Evolutionary conservation across 1,140 invertebrate species (phyloP).

Genomic region (Heterodera schachtii): DNA sequence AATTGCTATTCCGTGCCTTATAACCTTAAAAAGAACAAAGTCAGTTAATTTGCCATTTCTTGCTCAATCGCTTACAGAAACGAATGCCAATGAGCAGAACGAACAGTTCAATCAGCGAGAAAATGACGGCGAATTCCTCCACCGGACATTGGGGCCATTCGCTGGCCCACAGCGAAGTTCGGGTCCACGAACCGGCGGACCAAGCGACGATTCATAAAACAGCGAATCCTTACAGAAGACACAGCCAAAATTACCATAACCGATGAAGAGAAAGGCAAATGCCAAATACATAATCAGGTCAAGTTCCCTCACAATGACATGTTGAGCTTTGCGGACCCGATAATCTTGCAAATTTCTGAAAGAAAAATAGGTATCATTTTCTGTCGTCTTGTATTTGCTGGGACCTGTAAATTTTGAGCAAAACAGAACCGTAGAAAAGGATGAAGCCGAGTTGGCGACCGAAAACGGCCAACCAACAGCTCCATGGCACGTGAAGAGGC

Average conservation of each 20-base stretch:
- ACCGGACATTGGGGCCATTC: constrained; percentile 63
- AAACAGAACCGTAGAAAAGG: constrained; percentile 84
- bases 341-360: constrained; percentile 72
- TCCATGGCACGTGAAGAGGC: constrained; percentile 70
- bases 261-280: constrained; percentile 84
- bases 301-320: constrained; percentile 82
- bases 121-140: constrained; percentile 34
- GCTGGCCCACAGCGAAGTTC: constrained; percentile 50
- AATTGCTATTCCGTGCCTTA: constrained; percentile 80
- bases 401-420: constrained; percentile 84
- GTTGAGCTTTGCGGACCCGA: constrained; percentile 82
- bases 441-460: constrained; percentile 84
- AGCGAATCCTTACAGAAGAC: not conserved
- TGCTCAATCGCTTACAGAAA: constrained; percentile 73
- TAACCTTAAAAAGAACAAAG: constrained; percentile 21
- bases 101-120: constrained; percentile 68
- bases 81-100: constrained; percentile 81
- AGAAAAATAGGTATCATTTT: constrained; percentile 16
- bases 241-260: constrained; percentile 66
- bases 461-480: constrained; percentile 81
- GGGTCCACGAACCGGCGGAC: constrained; percentile 56
- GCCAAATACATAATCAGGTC: constrained; percentile 81
- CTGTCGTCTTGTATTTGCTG: not conserved
- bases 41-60: not conserved
- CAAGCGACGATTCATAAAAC: constrained; percentile 58